Evolutionary conservation across 2,113 vertebrate genomes (phyloP).

Genomic region (Vicugna pacos): DNA sequence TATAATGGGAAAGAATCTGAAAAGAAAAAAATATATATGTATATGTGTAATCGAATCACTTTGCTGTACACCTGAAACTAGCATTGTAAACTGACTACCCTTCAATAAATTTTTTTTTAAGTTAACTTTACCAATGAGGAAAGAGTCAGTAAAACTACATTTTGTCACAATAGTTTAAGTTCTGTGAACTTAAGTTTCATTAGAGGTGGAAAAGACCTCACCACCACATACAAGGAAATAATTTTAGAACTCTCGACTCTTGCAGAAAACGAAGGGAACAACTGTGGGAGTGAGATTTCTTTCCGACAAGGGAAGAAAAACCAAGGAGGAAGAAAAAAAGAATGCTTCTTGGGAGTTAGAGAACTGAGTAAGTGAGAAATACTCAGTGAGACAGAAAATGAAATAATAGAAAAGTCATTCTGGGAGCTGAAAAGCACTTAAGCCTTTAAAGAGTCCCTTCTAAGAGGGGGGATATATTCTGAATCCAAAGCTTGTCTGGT

Average conservation of each 20-base stretch:
- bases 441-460: constrained; percentile 6
- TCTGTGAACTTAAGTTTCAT: constrained; percentile 27
- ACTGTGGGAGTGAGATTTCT: constrained; percentile 47
- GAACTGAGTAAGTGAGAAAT: constrained; percentile 47
- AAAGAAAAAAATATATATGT: no score
- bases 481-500: constrained; percentile 13
- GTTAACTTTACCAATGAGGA: background rate
- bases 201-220: constrained; percentile 12
- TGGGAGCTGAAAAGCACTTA: constrained; percentile 51
- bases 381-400: constrained; percentile 47
- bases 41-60: no score
- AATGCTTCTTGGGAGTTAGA: constrained; percentile 32
- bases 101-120: background rate
- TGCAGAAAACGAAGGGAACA: constrained; percentile 14
- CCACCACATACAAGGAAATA: background rate
- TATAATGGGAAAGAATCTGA: no score
- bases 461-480: background rate
- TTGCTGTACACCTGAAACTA: no score
- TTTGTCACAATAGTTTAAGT: constrained; percentile 20
- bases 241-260: constrained; percentile 57
- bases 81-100: no score
- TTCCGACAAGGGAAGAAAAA: constrained; percentile 36
- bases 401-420: constrained; percentile 56
- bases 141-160: background rate
- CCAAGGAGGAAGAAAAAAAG: constrained; percentile 10